Base-by-base conservation (phyloP, 2,888 invertebrate genomes). In the Fragum fragum region DNA sequence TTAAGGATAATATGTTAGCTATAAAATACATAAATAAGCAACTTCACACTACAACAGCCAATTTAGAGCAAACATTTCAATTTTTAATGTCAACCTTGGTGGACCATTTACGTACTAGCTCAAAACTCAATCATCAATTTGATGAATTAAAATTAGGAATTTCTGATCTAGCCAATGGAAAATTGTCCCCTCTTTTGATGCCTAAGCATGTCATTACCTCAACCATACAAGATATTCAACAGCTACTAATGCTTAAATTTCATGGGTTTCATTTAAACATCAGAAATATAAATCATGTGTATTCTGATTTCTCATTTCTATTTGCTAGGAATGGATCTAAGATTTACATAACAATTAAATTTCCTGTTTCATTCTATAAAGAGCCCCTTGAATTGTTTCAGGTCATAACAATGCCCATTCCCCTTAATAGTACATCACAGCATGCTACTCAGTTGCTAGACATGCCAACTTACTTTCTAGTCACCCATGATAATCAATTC, bases 401-500 rank as follows among this genome's bases (percentile, higher is more conserved):
- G 69, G 61, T 84, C 32, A 32, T 78, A 26, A 75, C 84, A 7
- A 14, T 81, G 0, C 81, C 82, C 5, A 82, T 87, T 3, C 84
- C 84, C 23, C 39, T 84, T 18, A 84, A 84, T 55, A 6, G 61
- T n/a, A 75, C 81, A 23, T 84, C 87, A 21, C 23, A 28, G 14
- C 83, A 83, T 78, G 87, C 83, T 18, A 79, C 85, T 21, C 83
- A 87, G 21, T 52, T 79, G 16, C 28, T 83, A 9, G 53, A 80
- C 61, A 16, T 83, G n/a, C 79, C 86, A n/a, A 29, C 36, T 32
- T 80, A 76, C 18, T 76, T 80, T n/a, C n/a, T n/a, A n/a, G n/a
- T n/a, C n/a, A n/a, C n/a, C n/a, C 18, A 21, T 21, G 47, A 76
- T 23, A 39, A 70, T 21, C 76, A 80, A 61, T 76, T 68, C 32